Base-by-base conservation (phyloP, 2,113 vertebrate genomes). In the Macquaria ambigua region DNA sequence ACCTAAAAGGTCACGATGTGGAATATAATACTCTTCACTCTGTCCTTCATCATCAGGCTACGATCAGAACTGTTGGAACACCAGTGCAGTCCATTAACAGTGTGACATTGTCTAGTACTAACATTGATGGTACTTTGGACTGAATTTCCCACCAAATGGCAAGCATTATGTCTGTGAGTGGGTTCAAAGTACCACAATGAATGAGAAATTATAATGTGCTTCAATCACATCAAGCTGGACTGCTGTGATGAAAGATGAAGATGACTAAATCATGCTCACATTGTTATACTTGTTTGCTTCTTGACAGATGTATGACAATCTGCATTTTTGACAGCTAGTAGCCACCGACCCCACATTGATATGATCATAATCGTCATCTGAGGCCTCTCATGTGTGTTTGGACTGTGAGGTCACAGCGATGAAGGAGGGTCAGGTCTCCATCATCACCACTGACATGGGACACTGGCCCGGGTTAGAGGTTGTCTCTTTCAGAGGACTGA, bases 1-100 rank as follows among this genome's bases (percentile, higher is more conserved):
- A 83, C 84, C 85, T 85, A 84, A 90, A 89, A 92, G 89, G 93
- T 92, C 91, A 91, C 37, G 55, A 70, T 76, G 71, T 79, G 73
- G 71, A 84, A 88, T 83, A 87, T 87, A 81, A 92, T 55, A 81
- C 80, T 73, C 66, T 66, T 85, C 18, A 67, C 63, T 61, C 39
- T 28, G 61, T 80, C 59, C 56, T 53, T 85, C 75, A 84, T 75
- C 56, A 59, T 73, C 66, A 15, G 37, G 34, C 56, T 52, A 63
- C 72, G 83, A 77, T 73, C 21, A 62, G n/a, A 87, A 58, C 48
- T 20, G 31, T 61, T 14, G 69, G 55, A 79, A 79, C 76, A 69
- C 64, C 41, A 43, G 55, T 58, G 66, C 31, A 68, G 50, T 58
- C 63, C 37, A 71, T 78, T 70, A 73, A 14, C 41, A 58, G 7